Conservation (phyloP, 2,113 vertebrate genomes). For the Phainopepla nitens region DNA sequence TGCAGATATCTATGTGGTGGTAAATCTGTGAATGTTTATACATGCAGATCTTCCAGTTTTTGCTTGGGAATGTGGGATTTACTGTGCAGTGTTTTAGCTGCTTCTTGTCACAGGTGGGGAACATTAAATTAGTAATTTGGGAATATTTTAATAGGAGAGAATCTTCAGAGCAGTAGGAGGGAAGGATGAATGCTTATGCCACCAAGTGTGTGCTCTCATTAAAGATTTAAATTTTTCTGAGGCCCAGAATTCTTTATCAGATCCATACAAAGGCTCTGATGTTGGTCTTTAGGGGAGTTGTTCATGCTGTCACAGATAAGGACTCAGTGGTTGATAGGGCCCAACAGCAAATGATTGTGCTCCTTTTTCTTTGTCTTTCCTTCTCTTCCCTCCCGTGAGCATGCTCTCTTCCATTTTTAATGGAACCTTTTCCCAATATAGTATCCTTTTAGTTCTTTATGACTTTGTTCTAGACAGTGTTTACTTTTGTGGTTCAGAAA, state of each 20-base stretch:
- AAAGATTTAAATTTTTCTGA: background rate
- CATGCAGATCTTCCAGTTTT: background rate
- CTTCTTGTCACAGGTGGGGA: background rate
- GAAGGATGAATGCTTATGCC: background rate
- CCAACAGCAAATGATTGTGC: background rate
- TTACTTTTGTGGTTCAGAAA: background rate
- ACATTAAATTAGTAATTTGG: background rate
- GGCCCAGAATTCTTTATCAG: slow-evolving; percentile 7
- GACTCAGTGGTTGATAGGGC: background rate
- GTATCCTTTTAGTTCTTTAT: background rate
- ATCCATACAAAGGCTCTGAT: background rate
- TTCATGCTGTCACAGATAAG: background rate
- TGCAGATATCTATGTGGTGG: background rate
- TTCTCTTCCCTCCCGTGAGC: rapidly evolving
- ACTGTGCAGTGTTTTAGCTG: background rate
- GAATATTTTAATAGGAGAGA: background rate
- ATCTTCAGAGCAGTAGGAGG: background rate
- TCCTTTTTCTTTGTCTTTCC: background rate
- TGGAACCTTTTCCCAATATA: background rate
- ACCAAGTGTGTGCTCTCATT: background rate
- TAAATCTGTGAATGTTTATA: background rate
- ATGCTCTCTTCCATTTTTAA: background rate
- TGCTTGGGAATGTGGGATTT: background rate
- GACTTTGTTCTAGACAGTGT: background rate
- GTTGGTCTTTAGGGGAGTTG: slow-evolving; percentile 31